These are phyloP conservation scores for Premnoplex brunnescens DNA, from an alignment of 2,797 vertebrate species.

Conservation along the genomic window DNA sequence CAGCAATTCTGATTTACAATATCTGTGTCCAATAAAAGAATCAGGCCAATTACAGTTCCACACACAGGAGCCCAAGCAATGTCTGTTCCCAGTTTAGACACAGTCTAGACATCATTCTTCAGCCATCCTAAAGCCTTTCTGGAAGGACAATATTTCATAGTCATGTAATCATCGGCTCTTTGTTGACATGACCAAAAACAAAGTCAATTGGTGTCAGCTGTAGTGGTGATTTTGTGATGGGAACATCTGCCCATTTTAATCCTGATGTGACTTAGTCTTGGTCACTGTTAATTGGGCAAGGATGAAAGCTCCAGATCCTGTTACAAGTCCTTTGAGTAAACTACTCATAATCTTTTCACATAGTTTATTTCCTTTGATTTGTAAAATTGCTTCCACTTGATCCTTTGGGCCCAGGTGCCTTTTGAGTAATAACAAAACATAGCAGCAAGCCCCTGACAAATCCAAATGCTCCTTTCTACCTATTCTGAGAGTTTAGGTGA, in stretches of 20 bases:
- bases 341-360: constrained; percentile 1
- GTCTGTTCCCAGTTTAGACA: constrained; percentile 40
- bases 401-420: constrained; percentile 27
- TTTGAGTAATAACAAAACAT: neutral
- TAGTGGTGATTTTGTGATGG: constrained; percentile 28
- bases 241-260: constrained; percentile 40
- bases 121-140: constrained; percentile 9
- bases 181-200: constrained; percentile 33
- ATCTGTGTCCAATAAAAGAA: constrained; percentile 31
- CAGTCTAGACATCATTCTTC: constrained; percentile 30
- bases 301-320: constrained; percentile 45
- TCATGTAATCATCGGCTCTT: neutral
- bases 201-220: constrained; percentile 65
- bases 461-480: neutral
- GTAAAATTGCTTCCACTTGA: constrained; percentile 61
- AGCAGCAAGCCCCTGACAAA: neutral
- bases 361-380: constrained; percentile 55
- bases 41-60: neutral
- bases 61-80: neutral
- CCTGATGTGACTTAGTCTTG: constrained; percentile 4
- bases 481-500: neutral
- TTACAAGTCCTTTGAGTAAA: constrained; percentile 47
- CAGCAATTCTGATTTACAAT: neutral
- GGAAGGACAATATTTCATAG: constrained; percentile 36
- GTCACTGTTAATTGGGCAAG: constrained; percentile 36